phyloP scores from a whole-genome alignment of 2,797 vertebrate species.

The Psittacula derbiana region DNA sequence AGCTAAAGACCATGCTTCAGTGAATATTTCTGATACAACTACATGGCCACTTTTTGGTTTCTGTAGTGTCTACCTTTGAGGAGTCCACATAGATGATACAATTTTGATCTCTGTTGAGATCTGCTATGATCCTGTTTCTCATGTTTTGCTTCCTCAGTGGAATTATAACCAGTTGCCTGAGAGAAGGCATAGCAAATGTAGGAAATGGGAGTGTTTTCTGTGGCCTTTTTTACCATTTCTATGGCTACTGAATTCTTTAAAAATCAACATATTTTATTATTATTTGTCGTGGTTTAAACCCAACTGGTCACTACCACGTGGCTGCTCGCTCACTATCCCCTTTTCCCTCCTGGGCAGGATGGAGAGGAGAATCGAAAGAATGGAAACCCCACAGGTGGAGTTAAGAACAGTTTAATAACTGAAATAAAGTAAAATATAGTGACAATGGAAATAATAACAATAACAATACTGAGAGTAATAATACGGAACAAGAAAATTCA shows the following conservation, averaged over 20 bases:
- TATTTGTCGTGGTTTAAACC: neutral
- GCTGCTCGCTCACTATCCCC: accelerated
- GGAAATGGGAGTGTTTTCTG: neutral
- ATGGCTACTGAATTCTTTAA: neutral
- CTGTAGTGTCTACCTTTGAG: neutral
- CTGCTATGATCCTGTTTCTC: neutral
- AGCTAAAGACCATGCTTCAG: neutral
- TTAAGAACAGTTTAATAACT: neutral
- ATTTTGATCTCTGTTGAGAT: neutral
- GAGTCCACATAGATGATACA: neutral
- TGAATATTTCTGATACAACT: neutral
- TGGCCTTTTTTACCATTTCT: neutral
- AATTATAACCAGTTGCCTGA: neutral
- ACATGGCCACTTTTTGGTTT: neutral
- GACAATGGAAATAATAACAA: neutral
- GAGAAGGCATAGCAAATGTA: neutral
- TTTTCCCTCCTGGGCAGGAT: neutral
- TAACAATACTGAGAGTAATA: neutral
- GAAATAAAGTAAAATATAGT: neutral
- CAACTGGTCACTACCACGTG: neutral
- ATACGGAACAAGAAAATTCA: neutral
- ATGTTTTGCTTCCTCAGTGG: neutral
- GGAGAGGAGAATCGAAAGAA: neutral
- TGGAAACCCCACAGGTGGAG: neutral
- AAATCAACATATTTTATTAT: neutral